Conservation (phyloP, 2,888 invertebrate species). For the Pogonocherus hispidulus region DNA sequence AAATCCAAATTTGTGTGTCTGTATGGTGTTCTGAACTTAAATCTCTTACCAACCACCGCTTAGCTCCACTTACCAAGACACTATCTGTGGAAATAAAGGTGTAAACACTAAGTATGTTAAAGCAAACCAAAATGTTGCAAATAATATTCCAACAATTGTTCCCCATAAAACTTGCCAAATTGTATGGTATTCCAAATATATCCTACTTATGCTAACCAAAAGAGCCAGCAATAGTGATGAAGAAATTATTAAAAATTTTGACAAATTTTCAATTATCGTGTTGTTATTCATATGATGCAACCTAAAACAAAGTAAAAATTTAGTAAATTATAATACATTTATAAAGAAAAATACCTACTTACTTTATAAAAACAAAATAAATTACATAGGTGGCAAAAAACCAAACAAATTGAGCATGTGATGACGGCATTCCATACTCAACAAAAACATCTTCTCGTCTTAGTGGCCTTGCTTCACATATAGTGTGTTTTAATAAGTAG, state of each 20-base stretch:
- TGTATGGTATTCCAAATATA: slow-evolving; percentile 91
- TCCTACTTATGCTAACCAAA: slow-evolving; percentile 79
- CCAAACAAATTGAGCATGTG: slow-evolving; percentile 93
- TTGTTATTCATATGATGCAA: slow-evolving; percentile 87
- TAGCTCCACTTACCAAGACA: slow-evolving; percentile 87
- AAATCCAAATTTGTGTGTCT: too few species aligned
- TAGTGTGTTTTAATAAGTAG: slow-evolving; percentile 83
- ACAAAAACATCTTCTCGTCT: slow-evolving; percentile 77
- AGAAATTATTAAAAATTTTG: slow-evolving; percentile 77
- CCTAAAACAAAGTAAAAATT: slow-evolving; percentile 66
- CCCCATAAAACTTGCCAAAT: slow-evolving; percentile 86
- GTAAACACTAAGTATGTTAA: slow-evolving; percentile 85
- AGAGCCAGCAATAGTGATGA: slow-evolving; percentile 74
- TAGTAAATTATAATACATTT: too few species aligned
- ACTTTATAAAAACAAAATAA: slow-evolving; percentile 90
- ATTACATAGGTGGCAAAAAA: slow-evolving; percentile 89
- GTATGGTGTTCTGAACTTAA: too few species aligned
- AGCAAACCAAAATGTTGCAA: slow-evolving; percentile 87
- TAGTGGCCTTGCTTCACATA: slow-evolving; percentile 85
- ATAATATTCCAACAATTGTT: slow-evolving; percentile 78
- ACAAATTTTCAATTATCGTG: slow-evolving; percentile 81
- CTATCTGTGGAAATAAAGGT: slow-evolving; percentile 87
- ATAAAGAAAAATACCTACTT: slow-evolving; percentile 54
- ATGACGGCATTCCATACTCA: slow-evolving; percentile 93
- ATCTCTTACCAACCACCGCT: too few species aligned